Base-by-base conservation (phyloP, 2,888 invertebrate genomes). In the Buathra laborator region DNA sequence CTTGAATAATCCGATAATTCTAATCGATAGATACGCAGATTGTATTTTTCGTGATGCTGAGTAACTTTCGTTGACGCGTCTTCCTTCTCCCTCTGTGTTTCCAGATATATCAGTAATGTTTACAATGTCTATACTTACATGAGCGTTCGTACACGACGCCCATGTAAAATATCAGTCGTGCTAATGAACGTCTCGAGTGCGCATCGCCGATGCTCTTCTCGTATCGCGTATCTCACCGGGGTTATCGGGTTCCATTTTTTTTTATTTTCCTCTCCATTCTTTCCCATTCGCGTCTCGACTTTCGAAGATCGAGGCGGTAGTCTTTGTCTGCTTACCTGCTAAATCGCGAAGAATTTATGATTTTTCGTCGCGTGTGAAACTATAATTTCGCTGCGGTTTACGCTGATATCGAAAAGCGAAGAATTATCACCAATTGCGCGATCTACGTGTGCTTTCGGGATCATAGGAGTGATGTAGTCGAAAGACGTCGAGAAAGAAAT, bases 201-300 rank as follows among this genome's bases (percentile, higher is more conserved):
- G 75, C 62, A 43, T 79, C 74, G 72, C 44, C 59, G 56, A 56
- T 59, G 48, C 46, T 75, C 66, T 71, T 81, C 64, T 82, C 51
- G 70, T 77, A 77, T 83, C 85, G 72, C 86, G 70, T 90, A 89
- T 89, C 89, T 77, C 86, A 81, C 78, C 82, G 87, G 90, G 91
- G 91, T 91, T 91, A 91, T 91, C 91, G 88, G 86, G 59, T 74
- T 70, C 53, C 62, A 74, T 77, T 76, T 82, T 82, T 83, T 77
- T 53, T 56, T 75, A 72, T 76, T 83, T 81, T 78, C 72, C 46
- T 48, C 24, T 77, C 68, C 62, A 62, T 71, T 82, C 79, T 68
- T 82, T 86, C 37, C 9, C 77, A 76, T 29, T 43, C 14, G 56
- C 66, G 53, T n/a, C 79, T 44, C 48, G 48, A 68, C 67, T 19